phyloP scores from a whole-genome alignment of 2,888 invertebrate species.

The Dichetophora obliterata region DNA sequence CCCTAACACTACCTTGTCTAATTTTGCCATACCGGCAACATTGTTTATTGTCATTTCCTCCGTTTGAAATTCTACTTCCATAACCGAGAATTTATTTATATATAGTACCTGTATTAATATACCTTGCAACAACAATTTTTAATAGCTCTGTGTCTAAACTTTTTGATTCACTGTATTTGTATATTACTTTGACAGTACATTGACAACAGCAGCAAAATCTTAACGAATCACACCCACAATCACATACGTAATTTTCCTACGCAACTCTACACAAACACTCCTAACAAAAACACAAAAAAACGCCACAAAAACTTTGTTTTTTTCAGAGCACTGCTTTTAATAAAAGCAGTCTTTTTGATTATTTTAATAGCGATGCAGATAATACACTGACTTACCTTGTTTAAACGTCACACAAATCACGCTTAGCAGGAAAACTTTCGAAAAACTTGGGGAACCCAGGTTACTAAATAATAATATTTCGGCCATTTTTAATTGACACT shows the following conservation, averaged over 20 bases:
- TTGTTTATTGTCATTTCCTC: no score
- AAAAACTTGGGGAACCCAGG: constrained; percentile 57
- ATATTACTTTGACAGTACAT: no score
- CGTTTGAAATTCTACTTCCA: no score
- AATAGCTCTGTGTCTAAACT: no score
- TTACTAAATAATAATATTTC: constrained; percentile 56
- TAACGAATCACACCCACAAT: constrained; percentile 47
- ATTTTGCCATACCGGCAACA: no score
- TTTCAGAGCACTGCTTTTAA: neutral
- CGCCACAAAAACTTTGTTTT: constrained; percentile 39
- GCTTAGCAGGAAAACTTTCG: constrained; percentile 55
- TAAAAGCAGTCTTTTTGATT: neutral
- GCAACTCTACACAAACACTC: constrained; percentile 26
- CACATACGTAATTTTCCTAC: constrained; percentile 11
- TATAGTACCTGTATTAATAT: no score
- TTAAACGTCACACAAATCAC: constrained; percentile 55
- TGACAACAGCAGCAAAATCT: no score
- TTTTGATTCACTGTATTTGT: no score
- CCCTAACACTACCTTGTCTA: no score
- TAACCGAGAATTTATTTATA: no score
- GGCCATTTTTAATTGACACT: constrained; percentile 53
- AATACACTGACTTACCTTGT: constrained; percentile 52
- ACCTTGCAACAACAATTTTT: no score
- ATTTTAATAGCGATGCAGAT: neutral
- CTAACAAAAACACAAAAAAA: constrained; percentile 40